Conservation (phyloP, 2,888 invertebrate genomes). For the Glomeris marginata region DNA sequence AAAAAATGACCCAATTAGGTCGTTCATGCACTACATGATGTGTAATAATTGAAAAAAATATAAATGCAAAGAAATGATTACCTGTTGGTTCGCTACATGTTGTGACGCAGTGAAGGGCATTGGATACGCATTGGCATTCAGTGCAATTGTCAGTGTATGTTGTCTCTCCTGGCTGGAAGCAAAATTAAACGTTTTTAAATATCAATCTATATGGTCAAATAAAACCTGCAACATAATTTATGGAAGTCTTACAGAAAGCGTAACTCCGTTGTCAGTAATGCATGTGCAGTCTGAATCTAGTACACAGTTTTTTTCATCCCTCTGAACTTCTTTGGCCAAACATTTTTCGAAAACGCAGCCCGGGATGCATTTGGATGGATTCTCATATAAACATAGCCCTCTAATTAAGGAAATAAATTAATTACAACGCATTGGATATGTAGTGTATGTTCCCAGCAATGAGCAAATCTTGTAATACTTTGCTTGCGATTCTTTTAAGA, state of each 20-base stretch:
- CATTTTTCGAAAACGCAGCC: slow-evolving; percentile 19
- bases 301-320: slow-evolving; percentile 58
- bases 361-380: slow-evolving; percentile 10
- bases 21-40: slow-evolving; percentile 14
- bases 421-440: too few relatives aligned
- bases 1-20: slow-evolving; percentile 13
- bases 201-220: neutral
- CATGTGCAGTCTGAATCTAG: slow-evolving; percentile 59
- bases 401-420: too few relatives aligned
- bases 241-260: slow-evolving; percentile 41
- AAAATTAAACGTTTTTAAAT: too few relatives aligned
- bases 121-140: slow-evolving; percentile 64
- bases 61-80: neutral
- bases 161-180: slow-evolving; percentile 49
- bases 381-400: too few relatives aligned
- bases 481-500: slow-evolving; percentile 1
- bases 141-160: slow-evolving; percentile 45
- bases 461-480: too few relatives aligned
- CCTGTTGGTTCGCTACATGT: too few relatives aligned
- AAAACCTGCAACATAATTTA: neutral
- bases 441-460: too few relatives aligned
- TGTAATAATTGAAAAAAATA: neutral
- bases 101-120: slow-evolving; percentile 52
- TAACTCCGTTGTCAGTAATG: slow-evolving; percentile 43
- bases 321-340: slow-evolving; percentile 37